A percentile compares a stretch with the other conserved stretches of the same genome.
Conservation (phyloP, 2,888 invertebrate genomes). For the Epirrhoe alternata region DNA sequence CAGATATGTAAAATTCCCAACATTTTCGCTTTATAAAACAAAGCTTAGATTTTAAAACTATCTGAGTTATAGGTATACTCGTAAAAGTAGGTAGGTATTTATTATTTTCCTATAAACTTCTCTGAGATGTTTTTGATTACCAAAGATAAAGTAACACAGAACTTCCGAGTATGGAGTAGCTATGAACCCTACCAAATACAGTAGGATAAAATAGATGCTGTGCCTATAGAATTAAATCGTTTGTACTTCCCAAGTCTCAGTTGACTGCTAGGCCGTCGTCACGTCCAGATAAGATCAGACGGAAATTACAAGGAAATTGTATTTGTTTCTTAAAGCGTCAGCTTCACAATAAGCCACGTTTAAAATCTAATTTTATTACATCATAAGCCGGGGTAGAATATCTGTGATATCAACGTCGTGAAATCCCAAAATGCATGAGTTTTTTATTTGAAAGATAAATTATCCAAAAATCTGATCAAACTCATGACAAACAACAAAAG, state of each 20-base stretch:
- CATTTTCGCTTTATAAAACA: too few relatives aligned
- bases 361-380: conserved; percentile 57
- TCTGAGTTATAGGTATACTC: too few relatives aligned
- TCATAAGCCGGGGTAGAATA: neutral
- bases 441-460: too few relatives aligned
- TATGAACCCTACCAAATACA: neutral
- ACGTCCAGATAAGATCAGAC: conserved; percentile 76
- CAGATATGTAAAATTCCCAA: too few relatives aligned
- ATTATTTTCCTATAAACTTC: too few relatives aligned
- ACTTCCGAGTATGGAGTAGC: neutral
- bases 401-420: neutral
- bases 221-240: conserved; percentile 56
- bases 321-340: conserved; percentile 79
- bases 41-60: too few relatives aligned
- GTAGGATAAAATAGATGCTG: neutral
- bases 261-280: conserved; percentile 74
- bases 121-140: too few relatives aligned
- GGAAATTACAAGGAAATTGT: conserved; percentile 84
- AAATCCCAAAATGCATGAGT: neutral
- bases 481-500: too few relatives aligned
- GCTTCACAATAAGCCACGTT: conserved; percentile 60
- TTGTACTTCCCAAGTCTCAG: conserved; percentile 65
- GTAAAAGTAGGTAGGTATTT: too few relatives aligned
- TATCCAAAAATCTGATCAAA: too few relatives aligned
- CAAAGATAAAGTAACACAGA: neutral